phyloP scores from a whole-genome alignment of 2,888 invertebrate genomes.

The Masnerella sp. region DNA sequence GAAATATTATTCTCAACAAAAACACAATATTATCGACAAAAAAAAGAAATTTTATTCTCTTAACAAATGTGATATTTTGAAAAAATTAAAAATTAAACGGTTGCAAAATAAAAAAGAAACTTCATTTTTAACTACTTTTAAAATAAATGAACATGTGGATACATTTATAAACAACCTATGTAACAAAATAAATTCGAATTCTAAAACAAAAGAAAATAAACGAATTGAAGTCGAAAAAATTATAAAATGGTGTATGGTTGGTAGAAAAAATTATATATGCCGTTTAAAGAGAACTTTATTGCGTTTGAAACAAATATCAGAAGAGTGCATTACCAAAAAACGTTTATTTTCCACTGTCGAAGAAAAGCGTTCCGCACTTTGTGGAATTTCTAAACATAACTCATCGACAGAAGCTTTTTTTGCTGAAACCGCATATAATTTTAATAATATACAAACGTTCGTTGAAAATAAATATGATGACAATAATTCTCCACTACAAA shows the following conservation, averaged over 20 bases:
- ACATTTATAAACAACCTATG: too few relatives aligned
- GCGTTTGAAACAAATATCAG: background rate
- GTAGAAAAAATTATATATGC: background rate
- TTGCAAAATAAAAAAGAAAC: too few relatives aligned
- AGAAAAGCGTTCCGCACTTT: background rate
- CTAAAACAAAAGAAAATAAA: background rate
- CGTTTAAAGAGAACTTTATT: too few relatives aligned
- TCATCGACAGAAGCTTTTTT: background rate
- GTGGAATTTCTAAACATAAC: background rate
- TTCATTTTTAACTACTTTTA: too few relatives aligned
- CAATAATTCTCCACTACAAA: too few relatives aligned
- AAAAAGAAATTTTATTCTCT: too few relatives aligned
- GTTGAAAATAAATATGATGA: too few relatives aligned
- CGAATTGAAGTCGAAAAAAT: background rate
- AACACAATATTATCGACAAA: too few relatives aligned
- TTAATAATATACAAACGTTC: background rate
- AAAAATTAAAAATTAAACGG: too few relatives aligned
- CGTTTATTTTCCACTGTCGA: background rate
- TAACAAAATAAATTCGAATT: background rate
- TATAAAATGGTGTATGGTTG: background rate
- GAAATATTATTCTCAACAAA: too few relatives aligned
- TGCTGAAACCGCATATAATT: background rate
- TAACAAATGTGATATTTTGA: too few relatives aligned
- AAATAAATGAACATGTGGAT: too few relatives aligned
- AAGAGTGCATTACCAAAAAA: background rate